phyloP scores from a whole-genome alignment of 2,888 invertebrate species.

The Perdita meconis region DNA sequence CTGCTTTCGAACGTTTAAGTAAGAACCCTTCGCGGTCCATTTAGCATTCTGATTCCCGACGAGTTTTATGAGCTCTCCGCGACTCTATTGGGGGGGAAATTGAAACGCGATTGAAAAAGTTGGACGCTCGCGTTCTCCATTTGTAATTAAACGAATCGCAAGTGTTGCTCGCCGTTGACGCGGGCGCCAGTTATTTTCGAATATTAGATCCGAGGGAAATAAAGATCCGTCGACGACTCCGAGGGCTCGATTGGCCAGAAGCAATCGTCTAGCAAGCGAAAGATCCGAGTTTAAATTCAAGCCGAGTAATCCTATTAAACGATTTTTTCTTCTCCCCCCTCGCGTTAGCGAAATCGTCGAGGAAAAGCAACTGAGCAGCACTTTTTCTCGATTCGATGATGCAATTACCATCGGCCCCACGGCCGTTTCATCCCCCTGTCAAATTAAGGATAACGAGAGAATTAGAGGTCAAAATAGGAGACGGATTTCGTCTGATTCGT shows the following conservation, averaged over 20 bases:
- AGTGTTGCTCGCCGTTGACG: neutral
- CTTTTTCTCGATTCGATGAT: slow-evolving; percentile 19
- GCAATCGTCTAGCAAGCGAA: neutral
- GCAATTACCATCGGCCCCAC: slow-evolving; percentile 15
- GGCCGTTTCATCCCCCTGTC: neutral
- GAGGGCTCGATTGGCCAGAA: neutral
- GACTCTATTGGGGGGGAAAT: slow-evolving; percentile 14
- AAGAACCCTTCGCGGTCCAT: slow-evolving; percentile 46
- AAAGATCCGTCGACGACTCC: neutral
- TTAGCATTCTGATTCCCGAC: slow-evolving; percentile 60
- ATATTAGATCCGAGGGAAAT: neutral
- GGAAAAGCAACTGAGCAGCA: slow-evolving; percentile 12
- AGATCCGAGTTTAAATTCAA: neutral
- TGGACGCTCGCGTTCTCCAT: neutral
- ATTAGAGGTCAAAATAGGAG: slow-evolving; percentile 16
- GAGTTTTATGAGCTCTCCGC: slow-evolving; percentile 43
- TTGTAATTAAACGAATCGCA: slow-evolving; percentile 22
- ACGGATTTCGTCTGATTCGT: slow-evolving; percentile 24
- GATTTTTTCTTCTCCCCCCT: neutral
- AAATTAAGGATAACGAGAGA: slow-evolving; percentile 23
- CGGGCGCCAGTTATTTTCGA: neutral
- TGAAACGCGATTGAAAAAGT: slow-evolving; percentile 60
- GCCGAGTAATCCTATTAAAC: slow-evolving; percentile 11
- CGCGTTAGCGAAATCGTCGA: slow-evolving; percentile 15
- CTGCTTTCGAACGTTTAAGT: slow-evolving; percentile 17